Percentiles rank a stretch among this genome's conserved stretches.
Conservation (phyloP, 2,113 vertebrate genomes). For the Telmatochromis sp. region DNA sequence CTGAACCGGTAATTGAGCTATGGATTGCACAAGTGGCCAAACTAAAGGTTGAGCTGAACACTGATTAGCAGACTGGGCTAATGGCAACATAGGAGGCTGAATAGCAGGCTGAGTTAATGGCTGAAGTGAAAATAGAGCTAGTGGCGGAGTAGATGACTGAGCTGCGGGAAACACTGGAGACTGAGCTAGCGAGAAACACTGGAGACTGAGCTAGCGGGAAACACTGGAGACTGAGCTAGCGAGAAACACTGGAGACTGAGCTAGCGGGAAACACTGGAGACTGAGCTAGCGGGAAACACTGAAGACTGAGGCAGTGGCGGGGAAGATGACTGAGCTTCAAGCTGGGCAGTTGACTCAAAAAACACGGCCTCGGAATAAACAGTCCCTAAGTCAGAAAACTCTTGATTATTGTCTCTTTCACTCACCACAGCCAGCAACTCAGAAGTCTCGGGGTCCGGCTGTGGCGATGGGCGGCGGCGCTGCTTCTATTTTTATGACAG, state of each 20-base stretch:
- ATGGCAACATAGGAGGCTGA: background rate
- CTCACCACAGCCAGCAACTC: background rate
- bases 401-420: background rate
- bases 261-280: rapidly evolving
- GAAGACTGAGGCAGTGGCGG: background rate
- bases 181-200: rapidly evolving
- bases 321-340: background rate
- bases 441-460: background rate
- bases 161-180: no score
- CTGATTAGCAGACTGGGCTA: background rate
- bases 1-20: background rate
- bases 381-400: background rate
- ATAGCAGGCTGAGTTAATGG: background rate
- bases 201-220: rapidly evolving
- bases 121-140: background rate
- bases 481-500: background rate
- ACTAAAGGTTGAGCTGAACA: background rate
- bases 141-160: background rate
- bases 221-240: no score
- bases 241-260: background rate
- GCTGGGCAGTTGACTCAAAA: background rate
- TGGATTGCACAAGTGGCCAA: background rate
- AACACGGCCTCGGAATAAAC: background rate
- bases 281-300: rapidly evolving
- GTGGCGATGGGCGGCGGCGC: background rate